phyloP scores from a whole-genome alignment of 2,888 invertebrate species.

The Melipona bicolor region DNA sequence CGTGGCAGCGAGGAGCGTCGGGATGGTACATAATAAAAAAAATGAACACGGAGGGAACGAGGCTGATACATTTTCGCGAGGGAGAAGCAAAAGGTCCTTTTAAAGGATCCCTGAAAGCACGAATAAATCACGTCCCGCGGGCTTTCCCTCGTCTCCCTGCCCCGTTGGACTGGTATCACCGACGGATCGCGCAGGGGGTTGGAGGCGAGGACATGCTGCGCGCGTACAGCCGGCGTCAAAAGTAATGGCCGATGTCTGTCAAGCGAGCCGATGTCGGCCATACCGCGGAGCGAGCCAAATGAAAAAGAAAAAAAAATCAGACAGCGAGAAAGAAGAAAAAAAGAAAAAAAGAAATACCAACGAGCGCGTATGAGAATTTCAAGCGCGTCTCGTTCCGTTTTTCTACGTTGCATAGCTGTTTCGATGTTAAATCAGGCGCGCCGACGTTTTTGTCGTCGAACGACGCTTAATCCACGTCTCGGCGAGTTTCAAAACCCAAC shows the following conservation, averaged over 20 bases:
- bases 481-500: neutral
- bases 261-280: slow-evolving; percentile 46
- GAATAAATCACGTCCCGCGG: slow-evolving; percentile 73
- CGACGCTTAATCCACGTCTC: neutral
- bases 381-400: neutral
- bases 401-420: neutral
- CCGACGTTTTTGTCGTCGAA: neutral
- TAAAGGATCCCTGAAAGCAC: slow-evolving; percentile 69
- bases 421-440: neutral
- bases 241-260: slow-evolving; percentile 75
- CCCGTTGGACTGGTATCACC: slow-evolving; percentile 27
- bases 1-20: neutral
- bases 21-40: slow-evolving; percentile 38
- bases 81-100: slow-evolving; percentile 57
- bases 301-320: neutral
- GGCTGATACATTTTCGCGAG: slow-evolving; percentile 44
- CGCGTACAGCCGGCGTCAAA: slow-evolving; percentile 71
- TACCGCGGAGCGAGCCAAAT: neutral
- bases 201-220: slow-evolving; percentile 48
- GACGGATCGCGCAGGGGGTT: slow-evolving; percentile 6
- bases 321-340: neutral
- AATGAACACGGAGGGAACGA: slow-evolving; percentile 17
- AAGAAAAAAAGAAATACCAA: neutral
- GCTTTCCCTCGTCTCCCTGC: slow-evolving; percentile 34
- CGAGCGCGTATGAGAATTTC: slow-evolving; percentile 27